These are phyloP conservation scores for Cephus sareptanus DNA, from an alignment of 2,888 invertebrate species.

Conservation along the genomic window DNA sequence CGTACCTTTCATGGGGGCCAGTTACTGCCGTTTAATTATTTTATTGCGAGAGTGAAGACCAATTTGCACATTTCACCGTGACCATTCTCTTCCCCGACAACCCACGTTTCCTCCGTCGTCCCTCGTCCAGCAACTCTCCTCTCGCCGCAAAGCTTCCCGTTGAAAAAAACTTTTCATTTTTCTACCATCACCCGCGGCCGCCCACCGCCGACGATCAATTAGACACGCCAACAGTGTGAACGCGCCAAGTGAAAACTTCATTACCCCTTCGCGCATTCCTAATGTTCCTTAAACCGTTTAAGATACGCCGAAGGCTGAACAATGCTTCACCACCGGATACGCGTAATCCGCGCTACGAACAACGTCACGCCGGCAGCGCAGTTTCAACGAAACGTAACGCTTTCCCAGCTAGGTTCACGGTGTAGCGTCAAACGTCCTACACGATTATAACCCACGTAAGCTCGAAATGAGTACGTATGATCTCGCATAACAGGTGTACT, in stretches of 20 bases:
- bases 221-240: constrained; percentile 28
- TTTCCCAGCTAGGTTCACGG: constrained; percentile 10
- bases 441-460: not conserved
- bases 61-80: constrained; percentile 18
- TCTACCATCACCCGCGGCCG: not conserved
- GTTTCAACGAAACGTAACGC: constrained; percentile 5
- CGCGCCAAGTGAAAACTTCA: constrained; percentile 33
- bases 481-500: not conserved
- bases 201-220: constrained; percentile 24
- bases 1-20: not conserved
- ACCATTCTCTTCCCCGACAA: not conserved
- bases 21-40: constrained; percentile 18
- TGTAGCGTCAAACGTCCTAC: constrained; percentile 16
- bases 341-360: constrained; percentile 7
- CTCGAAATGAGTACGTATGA: not conserved
- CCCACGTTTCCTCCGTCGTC: not conserved
- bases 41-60: constrained; percentile 15
- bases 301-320: not conserved
- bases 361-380: not conserved
- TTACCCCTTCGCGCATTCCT: constrained; percentile 23
- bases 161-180: constrained; percentile 2
- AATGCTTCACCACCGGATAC: constrained; percentile 10
- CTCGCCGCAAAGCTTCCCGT: not conserved
- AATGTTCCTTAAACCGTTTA: not conserved
- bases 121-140: not conserved